Base-by-base conservation (phyloP, 2,888 invertebrate genomes). In the Drosophila suboccidentalis region DNA sequence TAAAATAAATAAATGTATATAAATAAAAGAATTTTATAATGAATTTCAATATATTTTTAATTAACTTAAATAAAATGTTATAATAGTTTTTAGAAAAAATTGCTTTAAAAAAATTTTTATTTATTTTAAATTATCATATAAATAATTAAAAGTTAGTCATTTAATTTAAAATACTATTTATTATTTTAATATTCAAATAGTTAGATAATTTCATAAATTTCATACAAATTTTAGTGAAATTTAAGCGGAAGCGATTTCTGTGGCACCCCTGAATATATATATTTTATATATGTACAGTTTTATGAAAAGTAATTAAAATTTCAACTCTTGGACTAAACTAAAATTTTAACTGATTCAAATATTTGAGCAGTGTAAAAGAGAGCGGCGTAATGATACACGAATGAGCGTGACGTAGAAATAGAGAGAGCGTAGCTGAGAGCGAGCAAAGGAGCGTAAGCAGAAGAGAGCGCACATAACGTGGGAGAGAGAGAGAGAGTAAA, bases 361-460 rank as follows among this genome's bases (percentile, higher is more conserved):
- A 65, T 71, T 29, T 29, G 17, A 5, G 1, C 51, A 72, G 75
- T 77, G 73, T 55, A 77, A 4, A 0, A 26, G 61, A 58, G 71
- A 51, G 77, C 36, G n/a, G 11, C 2, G 22, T 10, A 15, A 19
- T 29, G 9, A 13, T 8, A n/a, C 29, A n/a, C n/a, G n/a, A 26
- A 8, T 5, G 26, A 26, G 36, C 17, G 26, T 29, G 41, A 15
- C 11, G 6, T 19, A 15, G 22, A 34, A n/a, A 22, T 9, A 44
- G 15, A 2, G 60, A 50, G 50, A 43, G 51, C 43, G 26, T 19
- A 2, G 15, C 29, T 15, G 10, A 38, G 4, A 9, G 26, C 54
- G 49, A 41, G 49, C 26, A 32, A 8, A 34, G 39, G 72, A 71
- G 64, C 44, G 34, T 8, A 26, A 58, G 57, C 44, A 54, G 34